Evolutionary conservation across 1,140 invertebrate species (phyloP), one percentile per base, ranked within the genome.

Genomic region (Rhagoletis pomonella): DNA sequence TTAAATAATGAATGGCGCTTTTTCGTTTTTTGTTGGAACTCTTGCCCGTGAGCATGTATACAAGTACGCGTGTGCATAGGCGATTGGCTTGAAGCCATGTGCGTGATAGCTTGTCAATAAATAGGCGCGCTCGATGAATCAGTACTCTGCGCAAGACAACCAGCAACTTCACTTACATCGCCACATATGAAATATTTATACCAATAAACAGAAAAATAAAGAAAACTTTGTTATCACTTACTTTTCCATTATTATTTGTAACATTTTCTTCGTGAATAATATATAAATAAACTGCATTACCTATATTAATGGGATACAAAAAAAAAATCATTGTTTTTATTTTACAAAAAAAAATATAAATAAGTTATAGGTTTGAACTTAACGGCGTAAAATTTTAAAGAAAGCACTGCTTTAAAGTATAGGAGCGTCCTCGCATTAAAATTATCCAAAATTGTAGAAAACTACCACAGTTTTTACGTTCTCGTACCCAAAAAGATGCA

Each of bases 181-280:
- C 42, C 47, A 81, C n/a, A 55, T 81, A 55, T 81, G 47, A 58
- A 81, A 50, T 55, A 81, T 55, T 19, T 81, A 69, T 81, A 81
- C 50, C 73, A 81, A 81, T 81, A 81, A 81, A 81, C 73, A 81
- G 73, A 81, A 81, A 81, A 58, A 81, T 81, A 81, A 81, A 81
- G 73, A 81, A 81, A 44, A 81, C 7, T 81, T 81, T 81, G 73
- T 81, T 81, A 81, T 81, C 55, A 81, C 44, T 81, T 81, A 81
- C 47, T 55, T 81, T 55, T 81, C 19, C 44, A 6, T 19, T 81
- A 81, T 81, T 50, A 81, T 81, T 81, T 81, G 73, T 81, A 81
- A 81, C 17, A 50, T 19, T 50, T 55, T 81, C 73, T 50, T 81
- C 73, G 19, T 55, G 73, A 81, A 81, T 81, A 81, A 81, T 81